Conservation (phyloP, 1,140 invertebrate genomes). For the Hyposmocoma kahamanoa region DNA sequence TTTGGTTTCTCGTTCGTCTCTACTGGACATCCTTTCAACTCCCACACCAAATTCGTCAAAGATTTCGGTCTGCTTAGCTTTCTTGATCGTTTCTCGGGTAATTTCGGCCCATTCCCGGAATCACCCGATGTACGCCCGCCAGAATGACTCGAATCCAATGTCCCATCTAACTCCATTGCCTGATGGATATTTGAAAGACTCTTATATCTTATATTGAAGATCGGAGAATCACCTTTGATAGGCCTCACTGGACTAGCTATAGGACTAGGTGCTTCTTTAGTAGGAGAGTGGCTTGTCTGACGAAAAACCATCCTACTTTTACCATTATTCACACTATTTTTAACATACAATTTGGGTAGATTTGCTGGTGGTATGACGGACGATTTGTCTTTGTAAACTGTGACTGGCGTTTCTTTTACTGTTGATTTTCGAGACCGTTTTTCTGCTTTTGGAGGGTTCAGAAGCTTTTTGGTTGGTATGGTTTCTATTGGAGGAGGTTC, state of each 20-base stretch:
- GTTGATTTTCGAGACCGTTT: conserved; percentile 78
- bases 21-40: conserved; percentile 77
- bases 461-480: conserved; percentile 87
- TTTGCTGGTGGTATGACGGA: conserved; percentile 57
- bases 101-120: conserved; percentile 84
- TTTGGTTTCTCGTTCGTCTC: conserved; percentile 75
- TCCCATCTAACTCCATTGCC: conserved; percentile 86
- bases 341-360: conserved; percentile 84
- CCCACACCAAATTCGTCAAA: conserved; percentile 91
- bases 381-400: conserved; percentile 71
- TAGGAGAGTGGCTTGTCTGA: conserved; percentile 83
- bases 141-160: conserved; percentile 90
- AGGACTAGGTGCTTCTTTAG: conserved; percentile 80
- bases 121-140: conserved; percentile 89
- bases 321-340: conserved; percentile 80
- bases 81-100: conserved; percentile 87
- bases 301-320: conserved; percentile 78
- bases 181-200: conserved; percentile 86
- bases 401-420: conserved; percentile 74
- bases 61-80: conserved; percentile 85
- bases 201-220: conserved; percentile 89
- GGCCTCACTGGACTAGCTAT: conserved; percentile 68
- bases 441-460: conserved; percentile 75
- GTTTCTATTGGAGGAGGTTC: conserved; percentile 93
- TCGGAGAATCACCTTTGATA: conserved; percentile 81